Conservation (phyloP, 2,797 vertebrate species). For the Champsocephalus esox region DNA sequence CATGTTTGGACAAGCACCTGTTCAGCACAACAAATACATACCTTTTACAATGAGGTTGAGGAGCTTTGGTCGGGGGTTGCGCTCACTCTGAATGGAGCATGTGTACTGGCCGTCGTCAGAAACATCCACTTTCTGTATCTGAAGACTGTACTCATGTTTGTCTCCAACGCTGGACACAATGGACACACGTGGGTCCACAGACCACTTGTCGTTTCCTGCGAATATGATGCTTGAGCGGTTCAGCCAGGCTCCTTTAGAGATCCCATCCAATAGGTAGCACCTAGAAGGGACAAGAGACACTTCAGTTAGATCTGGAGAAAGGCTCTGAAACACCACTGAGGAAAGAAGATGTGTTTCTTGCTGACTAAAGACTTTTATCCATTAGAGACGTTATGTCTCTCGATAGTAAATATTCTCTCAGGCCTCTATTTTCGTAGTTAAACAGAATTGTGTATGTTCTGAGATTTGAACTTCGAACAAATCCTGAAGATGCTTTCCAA, state of each 20-base stretch:
- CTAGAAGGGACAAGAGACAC: slow-evolving; percentile 76
- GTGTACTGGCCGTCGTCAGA: slow-evolving; percentile 96
- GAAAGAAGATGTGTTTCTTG: neutral
- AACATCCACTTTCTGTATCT: slow-evolving; percentile 97
- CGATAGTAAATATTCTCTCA: neutral
- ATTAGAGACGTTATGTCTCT: neutral
- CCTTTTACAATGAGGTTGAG: slow-evolving; percentile 97
- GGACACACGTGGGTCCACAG: slow-evolving; percentile 95
- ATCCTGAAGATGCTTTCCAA: neutral
- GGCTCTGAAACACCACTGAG: neutral
- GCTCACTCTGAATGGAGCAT: slow-evolving; percentile 96
- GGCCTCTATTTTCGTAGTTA: neutral
- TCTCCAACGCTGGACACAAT: slow-evolving; percentile 91
- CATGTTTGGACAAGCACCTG: neutral
- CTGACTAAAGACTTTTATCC: neutral
- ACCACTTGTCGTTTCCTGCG: slow-evolving; percentile 97
- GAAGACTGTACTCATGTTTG: slow-evolving; percentile 97
- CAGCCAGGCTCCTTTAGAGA: slow-evolving; percentile 98
- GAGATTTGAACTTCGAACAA: neutral
- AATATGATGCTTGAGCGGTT: slow-evolving; percentile 99
- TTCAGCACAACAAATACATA: slow-evolving; percentile 64
- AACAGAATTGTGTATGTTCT: neutral
- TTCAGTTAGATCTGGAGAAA: slow-evolving; percentile 29
- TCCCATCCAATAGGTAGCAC: slow-evolving; percentile 96
- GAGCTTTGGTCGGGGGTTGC: slow-evolving; percentile 92